Percentiles rank a stretch among this genome's conserved stretches.
Conservation (phyloP, 2,113 vertebrate species). For the Boleophthalmus pectinirostris region DNA sequence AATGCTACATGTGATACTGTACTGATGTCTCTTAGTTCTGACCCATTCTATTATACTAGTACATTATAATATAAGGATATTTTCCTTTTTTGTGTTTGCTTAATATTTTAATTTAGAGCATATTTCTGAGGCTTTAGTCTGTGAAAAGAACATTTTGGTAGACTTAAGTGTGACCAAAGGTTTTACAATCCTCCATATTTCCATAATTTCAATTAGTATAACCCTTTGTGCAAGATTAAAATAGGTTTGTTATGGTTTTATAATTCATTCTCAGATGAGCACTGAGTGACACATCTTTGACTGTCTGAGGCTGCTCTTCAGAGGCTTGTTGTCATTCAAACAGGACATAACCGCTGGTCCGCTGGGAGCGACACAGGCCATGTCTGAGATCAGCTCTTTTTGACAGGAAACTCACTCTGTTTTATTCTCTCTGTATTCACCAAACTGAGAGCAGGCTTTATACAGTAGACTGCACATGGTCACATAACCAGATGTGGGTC, state of each 20-base stretch:
- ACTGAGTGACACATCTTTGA: slow-evolving; percentile 18
- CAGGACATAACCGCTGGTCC: neutral
- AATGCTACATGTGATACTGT: neutral
- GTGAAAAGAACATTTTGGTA: neutral
- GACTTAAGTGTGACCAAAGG: neutral
- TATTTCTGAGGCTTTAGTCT: neutral
- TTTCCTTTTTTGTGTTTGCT: neutral
- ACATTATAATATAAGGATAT: neutral
- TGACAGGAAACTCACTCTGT: slow-evolving; percentile 12
- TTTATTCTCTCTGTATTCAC: neutral
- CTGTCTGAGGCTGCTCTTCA: slow-evolving; percentile 20
- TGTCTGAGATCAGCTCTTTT: slow-evolving; percentile 21
- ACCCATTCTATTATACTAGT: too few relatives aligned
- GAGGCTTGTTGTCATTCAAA: slow-evolving; percentile 29
- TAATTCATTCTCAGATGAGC: neutral
- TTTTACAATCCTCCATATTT: neutral
- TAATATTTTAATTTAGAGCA: neutral
- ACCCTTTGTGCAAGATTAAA: neutral
- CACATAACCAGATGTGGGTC: neutral
- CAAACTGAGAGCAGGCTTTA: neutral
- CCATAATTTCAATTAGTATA: neutral
- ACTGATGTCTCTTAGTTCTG: neutral
- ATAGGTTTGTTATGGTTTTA: neutral
- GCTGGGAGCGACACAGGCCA: slow-evolving; percentile 10
- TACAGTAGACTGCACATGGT: slow-evolving; percentile 1